phyloP scores from a whole-genome alignment of 2,888 invertebrate species.

The Drosophila sordidula region DNA sequence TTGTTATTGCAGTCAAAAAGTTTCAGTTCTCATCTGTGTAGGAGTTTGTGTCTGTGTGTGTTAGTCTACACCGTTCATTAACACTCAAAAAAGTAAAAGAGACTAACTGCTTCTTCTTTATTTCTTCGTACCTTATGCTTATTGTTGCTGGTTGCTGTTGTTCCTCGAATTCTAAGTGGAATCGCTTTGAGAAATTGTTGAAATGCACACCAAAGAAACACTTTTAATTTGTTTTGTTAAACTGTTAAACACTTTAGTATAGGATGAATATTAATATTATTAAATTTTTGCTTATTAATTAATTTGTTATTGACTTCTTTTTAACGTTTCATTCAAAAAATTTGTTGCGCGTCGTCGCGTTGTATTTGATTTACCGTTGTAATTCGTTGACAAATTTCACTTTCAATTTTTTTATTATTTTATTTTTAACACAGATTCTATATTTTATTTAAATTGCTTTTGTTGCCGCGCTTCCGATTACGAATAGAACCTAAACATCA shows the following conservation, averaged over 20 bases:
- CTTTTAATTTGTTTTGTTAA: conserved; percentile 57
- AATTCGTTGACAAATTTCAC: conserved; percentile 62
- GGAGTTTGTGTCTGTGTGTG: conserved; percentile 1
- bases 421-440: conserved; percentile 14
- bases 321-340: conserved; percentile 64
- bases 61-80: conserved; percentile 38
- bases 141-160: conserved; percentile 39
- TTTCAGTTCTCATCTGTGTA: conserved; percentile 17
- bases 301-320: conserved; percentile 20
- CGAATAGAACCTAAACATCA: conserved; percentile 41
- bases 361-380: conserved; percentile 70
- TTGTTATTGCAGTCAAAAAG: conserved; percentile 31
- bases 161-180: conserved; percentile 36
- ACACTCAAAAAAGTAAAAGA: conserved; percentile 4
- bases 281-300: conserved; percentile 27
- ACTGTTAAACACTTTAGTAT: conserved; percentile 73
- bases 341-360: conserved; percentile 48
- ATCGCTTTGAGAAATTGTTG: conserved; percentile 44
- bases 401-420: conserved; percentile 64
- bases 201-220: conserved; percentile 59
- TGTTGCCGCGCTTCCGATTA: conserved; percentile 41
- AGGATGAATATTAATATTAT: conserved; percentile 52
- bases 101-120: conserved; percentile 24
- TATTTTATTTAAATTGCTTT: conserved; percentile 33
- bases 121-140: conserved; percentile 43